These are phyloP conservation scores for Myxocyprinus asiaticus DNA, from an alignment of 2,113 vertebrate genomes.

Conservation along the genomic window DNA sequence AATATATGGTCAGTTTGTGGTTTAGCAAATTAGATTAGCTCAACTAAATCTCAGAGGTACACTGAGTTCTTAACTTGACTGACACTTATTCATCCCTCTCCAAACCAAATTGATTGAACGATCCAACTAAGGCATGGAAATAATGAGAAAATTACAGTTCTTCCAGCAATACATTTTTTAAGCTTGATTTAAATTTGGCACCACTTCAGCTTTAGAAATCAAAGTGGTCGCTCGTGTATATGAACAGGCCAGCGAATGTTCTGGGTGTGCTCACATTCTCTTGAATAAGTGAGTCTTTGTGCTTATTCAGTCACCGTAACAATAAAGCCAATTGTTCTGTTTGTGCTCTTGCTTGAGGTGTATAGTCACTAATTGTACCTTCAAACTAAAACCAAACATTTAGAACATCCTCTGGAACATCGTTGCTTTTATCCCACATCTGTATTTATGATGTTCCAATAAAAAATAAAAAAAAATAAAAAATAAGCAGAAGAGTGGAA, in stretches of 20 bases:
- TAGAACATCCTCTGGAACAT: not conserved
- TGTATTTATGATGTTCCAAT: not conserved
- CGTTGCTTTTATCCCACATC: not conserved
- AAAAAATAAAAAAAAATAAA: too few species aligned
- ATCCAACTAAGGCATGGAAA: not conserved
- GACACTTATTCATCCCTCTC: not conserved
- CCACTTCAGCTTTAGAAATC: constrained; percentile 34
- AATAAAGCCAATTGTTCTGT: not conserved
- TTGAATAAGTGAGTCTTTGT: constrained; percentile 22
- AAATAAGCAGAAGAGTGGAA: too few species aligned
- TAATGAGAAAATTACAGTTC: constrained; percentile 6
- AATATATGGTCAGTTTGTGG: too few species aligned
- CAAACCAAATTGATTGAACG: not conserved
- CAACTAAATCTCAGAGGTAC: not conserved
- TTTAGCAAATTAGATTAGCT: not conserved
- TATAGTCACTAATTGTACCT: not conserved
- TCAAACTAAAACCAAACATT: not conserved
- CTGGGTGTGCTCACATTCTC: constrained; percentile 12
- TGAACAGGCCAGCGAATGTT: not conserved
- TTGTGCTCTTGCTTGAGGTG: not conserved
- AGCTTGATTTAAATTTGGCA: constrained; percentile 10
- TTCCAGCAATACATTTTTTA: constrained; percentile 19
- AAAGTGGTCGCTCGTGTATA: not conserved
- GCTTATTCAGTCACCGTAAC: not conserved
- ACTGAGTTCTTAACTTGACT: not conserved